Evolutionary conservation across 2,113 vertebrate genomes (phyloP), one percentile per base, ranked within the genome.

Genomic region (Chamaea fasciata): DNA sequence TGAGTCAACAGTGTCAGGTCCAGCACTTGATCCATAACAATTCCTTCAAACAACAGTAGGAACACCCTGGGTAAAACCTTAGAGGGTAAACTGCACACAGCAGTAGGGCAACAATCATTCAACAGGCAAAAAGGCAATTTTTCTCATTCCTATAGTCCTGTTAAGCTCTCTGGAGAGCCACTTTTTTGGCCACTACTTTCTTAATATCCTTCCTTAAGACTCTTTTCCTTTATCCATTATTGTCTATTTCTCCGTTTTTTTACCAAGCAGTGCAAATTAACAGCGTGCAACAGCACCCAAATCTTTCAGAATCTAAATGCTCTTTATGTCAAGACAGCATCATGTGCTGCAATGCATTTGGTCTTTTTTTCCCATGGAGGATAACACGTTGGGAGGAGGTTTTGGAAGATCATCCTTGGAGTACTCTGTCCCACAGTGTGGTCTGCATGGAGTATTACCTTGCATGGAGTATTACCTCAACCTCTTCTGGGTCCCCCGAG

Each of bases 371-470:
- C 35, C 28, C 2, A 1, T 4, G 27, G 33, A 56, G 33, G 7
- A 5, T 7, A 13, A 46, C 10, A 8, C 6, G 4, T 0, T 46
- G 53, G 41, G 30, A 21, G 24, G 6, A 13, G 9, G 7, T 5
- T 6, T 0, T 56, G 31, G 47, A 84, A 35, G 41, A 60, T 12
- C 44, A 24, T 15, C n/a, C 37, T 76, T 55, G 53, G 28, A 28
- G 2, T 37, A 37, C 15, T 33, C 33, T 53, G 27, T 56, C 24
- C 10, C 44, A 71, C 15, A 49, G n/a, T 5, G 21, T 15, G 37
- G 12, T 63, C 39, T 78, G 44, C 39, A 74, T 0, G 0, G 77
- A 57, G 20, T 42, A 87, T 6, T 70, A 14, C 33, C 35, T 62
- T 78, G 44, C 39, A 74, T 0, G 0, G 77, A 57, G 20, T 42